Evolutionary conservation across 1,140 invertebrate species (phyloP), one percentile per base, ranked within the genome.

Genomic region (Cryptotermes secundus): DNA sequence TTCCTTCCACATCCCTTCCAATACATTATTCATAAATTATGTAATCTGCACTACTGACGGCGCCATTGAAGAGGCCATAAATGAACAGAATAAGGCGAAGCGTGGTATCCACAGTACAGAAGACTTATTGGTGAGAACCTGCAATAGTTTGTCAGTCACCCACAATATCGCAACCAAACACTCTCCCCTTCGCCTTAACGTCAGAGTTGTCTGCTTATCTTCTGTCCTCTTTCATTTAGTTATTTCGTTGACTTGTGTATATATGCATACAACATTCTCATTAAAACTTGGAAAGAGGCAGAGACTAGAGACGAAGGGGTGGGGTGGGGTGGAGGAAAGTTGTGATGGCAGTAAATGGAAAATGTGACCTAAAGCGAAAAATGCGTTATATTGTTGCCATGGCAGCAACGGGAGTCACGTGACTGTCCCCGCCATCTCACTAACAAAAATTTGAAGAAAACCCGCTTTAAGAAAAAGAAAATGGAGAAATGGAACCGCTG

Each of bases 201-300:
- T 72, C 59, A 31, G n/a, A n/a, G 59, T 31, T n/a, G 26, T 31
- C 7, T 31, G 14, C 31, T n/a, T 72, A 14, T 7, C 10, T 72
- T n/a, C 59, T 31, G 31, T 72, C n/a, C 59, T 72, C 59, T 72
- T 72, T 72, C 31, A 72, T 72, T 31, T 72, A n/a, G 59, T 72
- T 72, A 72, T 31, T 31, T 72, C 26, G 59, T 72, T n/a, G 19
- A 72, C 26, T 72, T 72, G 3, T 72, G 59, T 72, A 72, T 72
- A 72, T 72, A 72, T n/a, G 59, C 59, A 6, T 72, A 31, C n/a
- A 31, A 26, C n/a, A 72, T 26, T 72, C n/a, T 31, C 14, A 72
- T 72, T 72, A 72, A 72, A 72, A 72, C 59, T 72, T 72, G 26
- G 59, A n/a, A 72, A 72, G n/a, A 72, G 59, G 9, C n/a, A 72